Evolutionary conservation across 37 sponge, comb jelly and placozoan species (phyloP), one percentile per base, ranked within the genome.

Genomic region (Hormiphora californensis): DNA sequence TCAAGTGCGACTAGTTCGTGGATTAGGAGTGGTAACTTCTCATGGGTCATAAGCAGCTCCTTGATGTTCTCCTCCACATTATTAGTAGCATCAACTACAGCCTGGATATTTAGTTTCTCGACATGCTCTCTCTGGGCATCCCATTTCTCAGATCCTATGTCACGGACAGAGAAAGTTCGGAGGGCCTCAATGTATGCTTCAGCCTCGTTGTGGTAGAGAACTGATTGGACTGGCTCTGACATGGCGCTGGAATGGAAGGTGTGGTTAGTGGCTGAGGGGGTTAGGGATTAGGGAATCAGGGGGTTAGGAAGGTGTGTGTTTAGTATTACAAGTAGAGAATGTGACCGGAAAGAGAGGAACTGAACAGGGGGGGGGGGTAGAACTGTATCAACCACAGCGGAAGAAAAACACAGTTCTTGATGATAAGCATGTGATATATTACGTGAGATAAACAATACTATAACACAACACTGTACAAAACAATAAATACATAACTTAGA

Each of bases 51-150:
- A 25, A 73, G 38, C 36, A 73, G 81, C 38, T 73, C 81, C 38
- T 73, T 73, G 81, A 73, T 73, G 28, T 43, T 43, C 25, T 73
- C 81, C 22, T 73, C 81, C 44, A 73, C 81, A 19, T 32, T 27
- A 17, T 73, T 73, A 40, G 81, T 73, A 19, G 81, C 81, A 40
- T 73, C 81, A 4, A 73, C 81, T 0, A 73, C 81, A 0, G 81
- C 81, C 44, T 73, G 81, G 38, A 73, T 73, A 28, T 73, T 73
- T 22, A 73, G 81, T 73, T 40, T 73, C 44, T 73, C 81, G 9
- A 73, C 44, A 3, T 33, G 7, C 23, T 73, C 81, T 21, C 81
- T 1, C 44, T 73, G 81, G 5, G 46, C 12, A 23, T 73, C 81
- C 81, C 81, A 73, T 41, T 73, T 73, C 39, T 73, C 81, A 4